These are phyloP conservation scores for Platorchestia sp. DNA, from an alignment of 1,140 invertebrate genomes.

Conservation along the genomic window DNA sequence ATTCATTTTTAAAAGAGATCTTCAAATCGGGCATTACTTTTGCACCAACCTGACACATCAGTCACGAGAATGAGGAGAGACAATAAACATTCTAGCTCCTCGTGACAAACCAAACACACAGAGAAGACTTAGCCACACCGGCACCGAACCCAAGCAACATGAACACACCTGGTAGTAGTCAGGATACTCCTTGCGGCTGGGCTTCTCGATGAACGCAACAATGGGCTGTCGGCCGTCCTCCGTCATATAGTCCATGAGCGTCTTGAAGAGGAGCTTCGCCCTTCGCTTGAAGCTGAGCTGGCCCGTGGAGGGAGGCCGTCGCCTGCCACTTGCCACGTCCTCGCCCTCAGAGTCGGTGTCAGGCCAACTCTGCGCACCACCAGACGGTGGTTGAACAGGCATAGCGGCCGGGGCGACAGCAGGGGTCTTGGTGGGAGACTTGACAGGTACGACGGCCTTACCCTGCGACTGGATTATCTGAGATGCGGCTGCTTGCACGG, in stretches of 20 bases:
- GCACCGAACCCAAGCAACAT: no score
- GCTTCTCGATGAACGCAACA: slow-evolving; percentile 67
- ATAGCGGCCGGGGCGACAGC: background rate
- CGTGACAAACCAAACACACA: no score
- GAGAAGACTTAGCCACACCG: no score
- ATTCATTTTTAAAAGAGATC: no score
- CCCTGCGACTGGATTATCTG: slow-evolving; percentile 36
- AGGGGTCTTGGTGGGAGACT: background rate
- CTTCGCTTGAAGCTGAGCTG: slow-evolving; percentile 64
- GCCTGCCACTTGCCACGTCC: background rate
- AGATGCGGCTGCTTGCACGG: slow-evolving; percentile 74
- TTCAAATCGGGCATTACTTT: no score
- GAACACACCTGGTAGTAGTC: slow-evolving; percentile 67
- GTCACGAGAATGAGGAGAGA: no score
- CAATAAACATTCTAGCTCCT: no score
- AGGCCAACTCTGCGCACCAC: background rate
- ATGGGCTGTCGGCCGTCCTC: slow-evolving; percentile 67
- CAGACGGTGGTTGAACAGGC: background rate
- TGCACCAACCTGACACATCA: no score
- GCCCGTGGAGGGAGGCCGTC: background rate
- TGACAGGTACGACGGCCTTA: background rate
- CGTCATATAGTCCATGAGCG: slow-evolving; percentile 67
- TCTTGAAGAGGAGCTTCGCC: slow-evolving; percentile 67
- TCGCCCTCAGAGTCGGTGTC: slow-evolving; percentile 55
- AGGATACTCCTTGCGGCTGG: slow-evolving; percentile 62